phyloP scores from a whole-genome alignment of 2,888 invertebrate species.

The Lepeophtheirus nordmannii region DNA sequence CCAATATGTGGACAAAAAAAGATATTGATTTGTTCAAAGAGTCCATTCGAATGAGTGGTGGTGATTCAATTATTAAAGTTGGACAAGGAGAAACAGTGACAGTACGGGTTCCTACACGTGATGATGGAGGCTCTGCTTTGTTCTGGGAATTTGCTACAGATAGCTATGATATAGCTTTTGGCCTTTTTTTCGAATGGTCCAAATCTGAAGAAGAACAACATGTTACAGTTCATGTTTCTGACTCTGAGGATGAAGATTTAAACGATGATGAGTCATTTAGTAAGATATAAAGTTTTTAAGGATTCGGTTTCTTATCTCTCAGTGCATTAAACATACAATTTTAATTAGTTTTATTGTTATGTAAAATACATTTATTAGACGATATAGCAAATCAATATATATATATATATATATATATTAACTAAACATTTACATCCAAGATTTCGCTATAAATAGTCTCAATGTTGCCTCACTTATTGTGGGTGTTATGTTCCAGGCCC shows the following conservation, averaged over 20 bases:
- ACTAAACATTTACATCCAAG: too few relatives aligned
- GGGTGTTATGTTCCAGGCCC: too few relatives aligned
- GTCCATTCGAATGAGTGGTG: slow-evolving; percentile 57
- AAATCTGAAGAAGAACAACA: slow-evolving; percentile 44
- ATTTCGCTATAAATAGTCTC: too few relatives aligned
- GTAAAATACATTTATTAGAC: too few relatives aligned
- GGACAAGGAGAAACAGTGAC: slow-evolving; percentile 94
- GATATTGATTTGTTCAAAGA: slow-evolving; percentile 81
- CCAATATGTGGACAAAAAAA: slow-evolving; percentile 90
- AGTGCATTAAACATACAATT: too few relatives aligned
- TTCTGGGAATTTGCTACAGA: slow-evolving; percentile 99
- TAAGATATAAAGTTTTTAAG: slow-evolving; percentile 29
- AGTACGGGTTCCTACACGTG: slow-evolving; percentile 86
- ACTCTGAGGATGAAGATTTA: slow-evolving; percentile 68
- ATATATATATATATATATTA: too few relatives aligned
- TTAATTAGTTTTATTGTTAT: too few relatives aligned
- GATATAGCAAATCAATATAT: too few relatives aligned
- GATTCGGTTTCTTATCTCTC: too few relatives aligned
- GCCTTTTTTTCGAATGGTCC: slow-evolving; percentile 95
- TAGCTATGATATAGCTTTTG: slow-evolving; percentile 92
- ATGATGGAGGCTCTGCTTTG: slow-evolving; percentile 64
- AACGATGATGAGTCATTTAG: slow-evolving; percentile 74
- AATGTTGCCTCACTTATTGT: too few relatives aligned
- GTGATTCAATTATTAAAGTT: slow-evolving; percentile 77
- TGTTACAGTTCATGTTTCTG: slow-evolving; percentile 87